Conservation (phyloP, 2,113 vertebrate genomes). For the Crypturellus undulatus region DNA sequence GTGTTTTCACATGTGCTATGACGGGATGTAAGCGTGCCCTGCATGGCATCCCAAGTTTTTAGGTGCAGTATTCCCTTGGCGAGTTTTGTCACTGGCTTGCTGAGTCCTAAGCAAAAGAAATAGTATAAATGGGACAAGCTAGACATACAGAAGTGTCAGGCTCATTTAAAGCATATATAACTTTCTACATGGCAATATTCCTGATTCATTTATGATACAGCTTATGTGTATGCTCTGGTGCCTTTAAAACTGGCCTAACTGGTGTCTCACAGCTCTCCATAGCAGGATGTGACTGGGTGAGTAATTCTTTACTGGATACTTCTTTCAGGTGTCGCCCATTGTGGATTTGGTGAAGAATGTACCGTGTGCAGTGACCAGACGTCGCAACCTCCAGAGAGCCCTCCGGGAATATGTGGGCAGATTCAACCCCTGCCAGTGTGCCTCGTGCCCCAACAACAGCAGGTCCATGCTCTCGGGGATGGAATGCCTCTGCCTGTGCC, state of each 20-base stretch:
- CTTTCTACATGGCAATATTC: neutral
- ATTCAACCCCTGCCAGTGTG: conserved; percentile 88
- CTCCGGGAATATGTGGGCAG: conserved; percentile 80
- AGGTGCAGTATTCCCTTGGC: no score
- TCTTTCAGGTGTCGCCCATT: conserved; percentile 82
- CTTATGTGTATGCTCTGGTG: no score
- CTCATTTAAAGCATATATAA: neutral
- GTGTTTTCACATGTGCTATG: no score
- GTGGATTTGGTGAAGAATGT: conserved; percentile 84
- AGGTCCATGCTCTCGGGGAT: conserved; percentile 80
- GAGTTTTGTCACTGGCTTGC: neutral
- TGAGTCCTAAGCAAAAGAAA: neutral
- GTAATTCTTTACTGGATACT: neutral
- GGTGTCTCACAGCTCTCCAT: rapidly evolving
- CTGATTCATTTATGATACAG: neutral
- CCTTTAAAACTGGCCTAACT: neutral
- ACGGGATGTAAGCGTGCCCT: no score
- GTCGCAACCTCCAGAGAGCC: conserved; percentile 84
- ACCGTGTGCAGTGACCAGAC: conserved; percentile 87
- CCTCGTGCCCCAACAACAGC: conserved; percentile 88
- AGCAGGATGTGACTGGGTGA: rapidly evolving
- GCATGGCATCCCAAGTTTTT: no score
- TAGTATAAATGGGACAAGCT: neutral
- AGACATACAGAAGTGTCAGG: neutral
- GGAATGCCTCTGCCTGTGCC: conserved; percentile 89